Evolutionary conservation across 2,888 invertebrate species (phyloP), one percentile per base, ranked within the genome.

Genomic region (Salpingus planirostris): DNA sequence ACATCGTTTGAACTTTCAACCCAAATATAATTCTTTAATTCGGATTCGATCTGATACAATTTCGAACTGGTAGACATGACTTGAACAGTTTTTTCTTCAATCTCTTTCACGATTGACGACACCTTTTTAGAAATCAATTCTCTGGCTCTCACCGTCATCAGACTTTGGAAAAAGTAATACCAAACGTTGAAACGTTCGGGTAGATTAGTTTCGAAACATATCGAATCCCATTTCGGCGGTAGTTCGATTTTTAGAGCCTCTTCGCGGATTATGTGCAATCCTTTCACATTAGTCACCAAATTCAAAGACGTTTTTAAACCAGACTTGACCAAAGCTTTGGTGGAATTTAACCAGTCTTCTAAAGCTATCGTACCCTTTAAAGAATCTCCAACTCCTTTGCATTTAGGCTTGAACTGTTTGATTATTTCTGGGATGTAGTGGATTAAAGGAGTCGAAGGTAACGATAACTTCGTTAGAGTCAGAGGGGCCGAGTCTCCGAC

Each of bases 11-110:
- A 65, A 23, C 78, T 73, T 51, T 87, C 85, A 33, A 70, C 73
- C 86, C 86, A 87, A 13, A 80, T 71, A 41, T 75, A 81, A 76
- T 77, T 77, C 39, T 79, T 71, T 8, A 82, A 66, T 58, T 82
- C 79, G 50, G 61, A 4, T 45, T 49, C 35, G 57, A 39, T 36
- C 13, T 42, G 38, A 11, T 39, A 43, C 2, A 33, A 36, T 35
- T 47, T 44, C 7, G 31, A 11, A 23, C 29, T 15, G 8, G 25
- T 29, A 10, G 60, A 45, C 4, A 50, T 43, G 14, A 62, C 45
- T 15, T 49, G 50, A 2, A 43, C 37, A 12, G 60, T 49, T 37
- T 70, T 69, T 29, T 51, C 62, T 14, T 71, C 68, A 10, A 67
- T 59, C 3, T 67, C 65, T 1, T 63, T 59, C 10, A 54, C 36